Evolutionary conservation across 2,113 vertebrate genomes (phyloP).

Genomic region (Thamnaconus septentrionalis): DNA sequence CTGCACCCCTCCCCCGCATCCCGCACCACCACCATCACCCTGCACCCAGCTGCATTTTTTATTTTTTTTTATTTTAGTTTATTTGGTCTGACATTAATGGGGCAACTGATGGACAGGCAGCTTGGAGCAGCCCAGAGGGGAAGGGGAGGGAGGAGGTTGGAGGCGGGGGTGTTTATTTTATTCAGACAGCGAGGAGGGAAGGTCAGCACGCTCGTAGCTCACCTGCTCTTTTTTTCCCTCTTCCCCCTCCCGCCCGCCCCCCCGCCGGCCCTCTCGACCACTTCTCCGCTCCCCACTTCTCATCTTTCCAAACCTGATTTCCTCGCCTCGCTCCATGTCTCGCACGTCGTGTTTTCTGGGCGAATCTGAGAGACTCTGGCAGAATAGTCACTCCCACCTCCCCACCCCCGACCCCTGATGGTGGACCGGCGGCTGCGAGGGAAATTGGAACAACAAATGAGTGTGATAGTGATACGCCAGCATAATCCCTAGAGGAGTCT

Average conservation of each 20-base stretch:
- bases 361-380: conserved; percentile 42
- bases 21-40: conserved; percentile 17
- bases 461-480: conserved; percentile 38
- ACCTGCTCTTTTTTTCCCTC: conserved; percentile 39
- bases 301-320: conserved; percentile 36
- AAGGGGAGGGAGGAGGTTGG: conserved; percentile 38
- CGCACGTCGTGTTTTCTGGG: conserved; percentile 36
- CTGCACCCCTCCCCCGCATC: too few species aligned
- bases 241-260: conserved; percentile 7
- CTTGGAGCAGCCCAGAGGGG: conserved; percentile 24
- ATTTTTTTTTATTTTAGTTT: conserved; percentile 41
- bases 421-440: conserved; percentile 40
- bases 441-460: conserved; percentile 49
- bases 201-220: conserved; percentile 56
- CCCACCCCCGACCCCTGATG: background rate
- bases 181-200: conserved; percentile 58
- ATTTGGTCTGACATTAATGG: conserved; percentile 72
- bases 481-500: conserved; percentile 17
- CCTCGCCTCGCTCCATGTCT: conserved; percentile 36
- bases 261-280: too few species aligned
- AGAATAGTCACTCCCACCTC: conserved; percentile 26
- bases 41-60: conserved; percentile 12
- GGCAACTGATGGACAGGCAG: conserved; percentile 66
- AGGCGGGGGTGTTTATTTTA: conserved; percentile 60
- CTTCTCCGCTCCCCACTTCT: conserved; percentile 15